A percentile compares a stretch with the other conserved stretches of the same genome.
These are phyloP conservation scores for Scelioninae gen. 2 DNA, from an alignment of 2,888 invertebrate species.

Conservation along the genomic window DNA sequence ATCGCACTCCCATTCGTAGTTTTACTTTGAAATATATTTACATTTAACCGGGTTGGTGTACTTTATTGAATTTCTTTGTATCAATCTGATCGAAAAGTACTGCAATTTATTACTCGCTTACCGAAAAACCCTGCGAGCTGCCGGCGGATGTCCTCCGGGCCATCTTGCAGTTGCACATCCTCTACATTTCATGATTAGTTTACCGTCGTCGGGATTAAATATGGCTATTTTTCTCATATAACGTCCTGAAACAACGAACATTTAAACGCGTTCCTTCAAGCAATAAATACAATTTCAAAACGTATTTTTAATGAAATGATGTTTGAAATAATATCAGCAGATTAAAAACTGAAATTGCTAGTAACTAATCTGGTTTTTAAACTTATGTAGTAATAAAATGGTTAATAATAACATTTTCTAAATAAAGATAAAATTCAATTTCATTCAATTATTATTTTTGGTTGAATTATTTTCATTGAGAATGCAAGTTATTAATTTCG, in stretches of 20 bases:
- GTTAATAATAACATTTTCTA: too few species aligned
- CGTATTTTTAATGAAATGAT: too few species aligned
- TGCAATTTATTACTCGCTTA: slow-evolving; percentile 57
- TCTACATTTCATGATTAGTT: slow-evolving; percentile 82
- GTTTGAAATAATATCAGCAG: too few species aligned
- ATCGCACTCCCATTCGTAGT: neutral
- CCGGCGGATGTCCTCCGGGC: slow-evolving; percentile 89
- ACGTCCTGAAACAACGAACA: slow-evolving; percentile 81
- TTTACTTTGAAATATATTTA: slow-evolving; percentile 24
- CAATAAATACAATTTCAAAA: too few species aligned
- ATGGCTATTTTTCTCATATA: slow-evolving; percentile 84
- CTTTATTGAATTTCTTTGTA: slow-evolving; percentile 34
- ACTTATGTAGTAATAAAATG: too few species aligned
- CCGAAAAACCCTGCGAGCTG: slow-evolving; percentile 84
- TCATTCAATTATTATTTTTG: too few species aligned
- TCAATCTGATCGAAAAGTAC: slow-evolving; percentile 37
- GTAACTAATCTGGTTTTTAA: too few species aligned
- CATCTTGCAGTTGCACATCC: slow-evolving; percentile 83
- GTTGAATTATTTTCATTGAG: too few species aligned
- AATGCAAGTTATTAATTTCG: too few species aligned
- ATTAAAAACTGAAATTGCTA: too few species aligned
- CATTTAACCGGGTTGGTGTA: slow-evolving; percentile 9
- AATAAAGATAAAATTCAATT: too few species aligned
- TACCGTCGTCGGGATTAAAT: slow-evolving; percentile 78
- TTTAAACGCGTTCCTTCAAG: too few species aligned